Evolutionary conservation across 2,113 vertebrate genomes (phyloP).

Genomic region (Takifugu bimaculatus): DNA sequence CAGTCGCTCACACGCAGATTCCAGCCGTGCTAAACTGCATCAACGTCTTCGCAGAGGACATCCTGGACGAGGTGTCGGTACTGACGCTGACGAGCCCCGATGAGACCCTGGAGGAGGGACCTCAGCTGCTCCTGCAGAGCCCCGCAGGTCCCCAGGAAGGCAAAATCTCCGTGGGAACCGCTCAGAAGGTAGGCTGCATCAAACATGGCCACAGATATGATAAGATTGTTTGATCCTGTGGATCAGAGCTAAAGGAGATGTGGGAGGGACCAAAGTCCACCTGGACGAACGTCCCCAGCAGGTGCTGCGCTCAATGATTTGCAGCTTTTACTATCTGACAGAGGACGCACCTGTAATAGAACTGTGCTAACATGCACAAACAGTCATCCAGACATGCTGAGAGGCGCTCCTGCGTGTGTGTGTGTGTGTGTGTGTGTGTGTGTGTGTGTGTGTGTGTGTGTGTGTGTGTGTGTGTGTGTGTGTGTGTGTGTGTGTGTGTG

Average conservation of each 20-base stretch:
- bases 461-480: no score
- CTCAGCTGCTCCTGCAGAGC: slow-evolving; percentile 32
- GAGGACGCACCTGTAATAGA: no score
- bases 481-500: no score
- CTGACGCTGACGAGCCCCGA: slow-evolving; percentile 60
- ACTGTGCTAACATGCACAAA: background rate
- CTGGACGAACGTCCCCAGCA: background rate
- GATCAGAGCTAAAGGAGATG: no score
- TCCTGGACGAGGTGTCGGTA: slow-evolving; percentile 71
- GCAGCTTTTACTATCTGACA: background rate
- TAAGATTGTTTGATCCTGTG: no score
- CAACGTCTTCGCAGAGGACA: slow-evolving; percentile 67
- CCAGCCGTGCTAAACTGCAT: background rate
- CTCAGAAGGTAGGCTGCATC: slow-evolving; percentile 58
- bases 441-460: no score
- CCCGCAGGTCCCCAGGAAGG: slow-evolving; percentile 43
- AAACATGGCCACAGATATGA: background rate
- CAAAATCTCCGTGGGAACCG: slow-evolving; percentile 27
- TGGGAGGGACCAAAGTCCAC: background rate
- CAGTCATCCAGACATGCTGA: background rate
- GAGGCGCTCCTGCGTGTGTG: slow-evolving; percentile 1
- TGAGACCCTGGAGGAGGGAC: slow-evolving; percentile 44
- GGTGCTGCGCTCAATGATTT: background rate
- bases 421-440: slow-evolving; percentile 11
- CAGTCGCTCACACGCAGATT: background rate